Conservation (phyloP, 2,888 invertebrate species). For the Lottia scabra region DNA sequence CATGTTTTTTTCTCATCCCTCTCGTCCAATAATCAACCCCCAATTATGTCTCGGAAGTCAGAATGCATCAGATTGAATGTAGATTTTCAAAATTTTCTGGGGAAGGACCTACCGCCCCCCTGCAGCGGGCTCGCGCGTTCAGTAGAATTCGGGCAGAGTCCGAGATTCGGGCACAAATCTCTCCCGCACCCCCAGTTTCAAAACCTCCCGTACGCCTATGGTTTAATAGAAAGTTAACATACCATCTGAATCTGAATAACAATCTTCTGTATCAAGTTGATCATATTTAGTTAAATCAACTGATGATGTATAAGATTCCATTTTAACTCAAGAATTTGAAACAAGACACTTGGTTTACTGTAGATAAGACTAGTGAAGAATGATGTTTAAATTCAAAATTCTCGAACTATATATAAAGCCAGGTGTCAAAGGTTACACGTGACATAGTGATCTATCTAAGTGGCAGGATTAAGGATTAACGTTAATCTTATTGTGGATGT, state of each 20-base stretch:
- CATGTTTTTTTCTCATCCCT: too few species aligned
- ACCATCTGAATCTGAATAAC: not conserved
- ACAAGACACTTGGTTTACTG: not conserved
- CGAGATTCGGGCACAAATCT: too few species aligned
- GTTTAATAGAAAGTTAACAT: not conserved
- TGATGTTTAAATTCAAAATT: not conserved
- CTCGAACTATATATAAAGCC: not conserved
- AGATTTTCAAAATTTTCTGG: too few species aligned
- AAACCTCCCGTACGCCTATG: too few species aligned
- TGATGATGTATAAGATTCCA: not conserved
- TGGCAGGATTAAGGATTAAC: not conserved
- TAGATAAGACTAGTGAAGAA: not conserved
- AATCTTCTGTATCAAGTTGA: not conserved
- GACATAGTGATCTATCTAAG: not conserved
- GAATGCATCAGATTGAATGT: too few species aligned
- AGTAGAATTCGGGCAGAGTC: too few species aligned
- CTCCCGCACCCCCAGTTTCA: too few species aligned
- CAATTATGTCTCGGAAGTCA: too few species aligned
- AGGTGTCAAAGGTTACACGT: not conserved
- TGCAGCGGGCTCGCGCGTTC: too few species aligned
- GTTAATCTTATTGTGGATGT: not conserved
- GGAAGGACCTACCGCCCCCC: too few species aligned
- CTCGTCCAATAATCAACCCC: too few species aligned
- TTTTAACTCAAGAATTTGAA: not conserved
- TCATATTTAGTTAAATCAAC: not conserved